Evolutionary conservation across 2,888 invertebrate species (phyloP).

Genomic region (Epinotia ramella): DNA sequence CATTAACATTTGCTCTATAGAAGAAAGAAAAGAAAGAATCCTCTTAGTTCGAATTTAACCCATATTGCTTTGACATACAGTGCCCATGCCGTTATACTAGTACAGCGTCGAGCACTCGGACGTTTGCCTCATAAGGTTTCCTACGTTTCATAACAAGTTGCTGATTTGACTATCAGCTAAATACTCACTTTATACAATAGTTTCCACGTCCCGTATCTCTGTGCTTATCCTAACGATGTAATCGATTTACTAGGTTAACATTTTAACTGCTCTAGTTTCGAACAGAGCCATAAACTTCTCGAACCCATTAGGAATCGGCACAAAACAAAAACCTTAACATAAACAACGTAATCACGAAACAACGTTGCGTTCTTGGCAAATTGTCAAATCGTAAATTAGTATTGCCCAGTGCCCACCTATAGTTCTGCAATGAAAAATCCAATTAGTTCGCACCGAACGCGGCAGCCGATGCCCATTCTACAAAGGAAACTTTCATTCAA

Average conservation of each 20-base stretch:
- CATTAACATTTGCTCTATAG: no score
- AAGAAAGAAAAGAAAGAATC: no score
- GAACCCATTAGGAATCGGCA: slow-evolving; percentile 32
- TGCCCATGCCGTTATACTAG: no score
- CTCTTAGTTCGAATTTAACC: no score
- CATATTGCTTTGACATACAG: no score
- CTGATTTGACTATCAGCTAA: no score
- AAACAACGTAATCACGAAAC: slow-evolving; percentile 42
- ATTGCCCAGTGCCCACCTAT: slow-evolving; percentile 49
- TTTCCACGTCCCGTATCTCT: no score
- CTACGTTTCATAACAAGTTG: no score
- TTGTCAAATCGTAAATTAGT: slow-evolving; percentile 55
- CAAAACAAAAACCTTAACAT: slow-evolving; percentile 42
- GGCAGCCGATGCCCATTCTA: neutral
- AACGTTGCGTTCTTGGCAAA: slow-evolving; percentile 48
- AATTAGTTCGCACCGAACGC: slow-evolving; percentile 53
- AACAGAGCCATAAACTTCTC: slow-evolving; percentile 25
- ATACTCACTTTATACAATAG: no score
- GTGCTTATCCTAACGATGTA: neutral
- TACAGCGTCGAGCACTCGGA: no score
- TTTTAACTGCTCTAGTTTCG: slow-evolving; percentile 15
- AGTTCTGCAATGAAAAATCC: slow-evolving; percentile 58
- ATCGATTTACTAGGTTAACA: slow-evolving; percentile 8
- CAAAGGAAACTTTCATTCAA: neutral
- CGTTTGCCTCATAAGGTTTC: no score